A percentile compares a stretch with the other conserved stretches of the same genome.
phyloP scores from a whole-genome alignment of 2,888 invertebrate species.

The Drosophila diplacantha region DNA sequence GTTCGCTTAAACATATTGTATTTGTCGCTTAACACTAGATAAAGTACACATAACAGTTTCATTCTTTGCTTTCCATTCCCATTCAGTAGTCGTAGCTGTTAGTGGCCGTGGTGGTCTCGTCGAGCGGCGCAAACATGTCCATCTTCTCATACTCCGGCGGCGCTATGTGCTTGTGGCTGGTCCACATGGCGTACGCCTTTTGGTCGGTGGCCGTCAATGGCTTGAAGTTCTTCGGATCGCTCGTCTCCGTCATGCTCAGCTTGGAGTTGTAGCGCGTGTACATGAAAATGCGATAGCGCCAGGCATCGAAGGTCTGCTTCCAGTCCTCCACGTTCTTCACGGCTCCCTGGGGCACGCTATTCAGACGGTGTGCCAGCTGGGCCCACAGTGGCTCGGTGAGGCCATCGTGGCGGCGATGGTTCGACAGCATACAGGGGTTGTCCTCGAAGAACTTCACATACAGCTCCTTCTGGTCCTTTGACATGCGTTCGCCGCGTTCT shows the following conservation, averaged over 20 bases:
- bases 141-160: slow-evolving; percentile 73
- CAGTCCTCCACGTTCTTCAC: slow-evolving; percentile 75
- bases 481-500: slow-evolving; percentile 76
- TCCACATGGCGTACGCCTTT: slow-evolving; percentile 75
- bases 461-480: slow-evolving; percentile 74
- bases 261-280: slow-evolving; percentile 75
- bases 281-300: slow-evolving; percentile 75
- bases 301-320: slow-evolving; percentile 75
- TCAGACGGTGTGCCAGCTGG: slow-evolving; percentile 70
- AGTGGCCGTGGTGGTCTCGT: slow-evolving; percentile 67
- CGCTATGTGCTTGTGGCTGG: slow-evolving; percentile 71
- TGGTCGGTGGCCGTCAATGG: slow-evolving; percentile 74
- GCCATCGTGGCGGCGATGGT: slow-evolving; percentile 72
- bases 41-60: slow-evolving; percentile 63
- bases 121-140: slow-evolving; percentile 71
- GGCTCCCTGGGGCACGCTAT: slow-evolving; percentile 74
- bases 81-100: slow-evolving; percentile 72
- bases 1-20: slow-evolving; percentile 48
- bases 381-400: slow-evolving; percentile 72
- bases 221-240: slow-evolving; percentile 74
- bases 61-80: slow-evolving; percentile 22
- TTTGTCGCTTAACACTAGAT: slow-evolving; percentile 63
- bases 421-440: slow-evolving; percentile 73
- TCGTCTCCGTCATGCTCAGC: slow-evolving; percentile 71
- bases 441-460: slow-evolving; percentile 75